Evolutionary conservation across 2,113 vertebrate genomes (phyloP), one percentile per base, ranked within the genome.

Genomic region (Pimephales promelas): DNA sequence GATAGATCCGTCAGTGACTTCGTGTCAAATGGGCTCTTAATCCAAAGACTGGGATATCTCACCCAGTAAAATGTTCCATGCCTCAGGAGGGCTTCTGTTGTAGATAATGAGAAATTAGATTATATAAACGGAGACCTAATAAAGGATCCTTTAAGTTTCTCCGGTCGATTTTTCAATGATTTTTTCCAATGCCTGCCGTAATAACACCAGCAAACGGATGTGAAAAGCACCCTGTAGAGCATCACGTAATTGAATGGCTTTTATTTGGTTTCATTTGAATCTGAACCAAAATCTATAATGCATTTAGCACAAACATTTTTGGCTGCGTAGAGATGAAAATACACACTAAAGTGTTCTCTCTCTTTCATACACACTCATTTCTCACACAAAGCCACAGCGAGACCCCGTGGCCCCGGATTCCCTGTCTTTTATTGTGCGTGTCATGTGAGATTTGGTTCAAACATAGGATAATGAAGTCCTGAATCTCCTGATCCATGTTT

Each of bases 271-370:
- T 64, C 18, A 34, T 52, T 80, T 80, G 66, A 80, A 66, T 80
- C 45, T 49, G 43, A 80, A 61, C 45, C 61, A 66, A 80, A 26
- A 47, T 66, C 36, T 14, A 45, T 78, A 78, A 77, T 59, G 75
- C 54, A 59, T 77, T 77, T 59, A 78, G 59, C 76, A 62, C 76
- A 78, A 78, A 78, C 56, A 78, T 24, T 59, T 78, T 78, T 40
- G 43, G 75, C 61, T 52, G 36, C 11, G 31, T 40, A 22, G 31
- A 43, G 75, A 40, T 78, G 31, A 59, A 79, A 59, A 45, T 45
- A 18, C 20, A 24, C 31, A 13, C 54, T 47, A 31, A 31, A 22
- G 43, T 10, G 2, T 13, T 74, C 72, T 52, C 26, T 54, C 26
- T 3, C 43, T 47, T 47, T 61, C 31, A 14, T 24, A 31, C 16